A percentile compares a stretch with the other conserved stretches of the same genome.
Evolutionary conservation across 2,113 vertebrate species (phyloP).

Genomic region (Hemicordylus capensis): DNA sequence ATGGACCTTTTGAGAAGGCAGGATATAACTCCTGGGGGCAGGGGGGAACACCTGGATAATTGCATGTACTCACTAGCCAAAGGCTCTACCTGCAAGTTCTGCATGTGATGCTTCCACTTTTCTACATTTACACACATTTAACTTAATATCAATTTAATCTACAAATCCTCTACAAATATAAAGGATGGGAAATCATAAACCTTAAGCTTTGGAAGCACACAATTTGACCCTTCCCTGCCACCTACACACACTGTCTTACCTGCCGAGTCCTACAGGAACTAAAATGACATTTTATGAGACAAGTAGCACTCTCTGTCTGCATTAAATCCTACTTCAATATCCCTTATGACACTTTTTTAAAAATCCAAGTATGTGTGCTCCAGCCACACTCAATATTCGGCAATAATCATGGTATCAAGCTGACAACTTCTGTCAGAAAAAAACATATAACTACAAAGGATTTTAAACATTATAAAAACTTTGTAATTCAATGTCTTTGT

Average conservation of each 20-base stretch:
- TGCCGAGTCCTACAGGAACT: neutral
- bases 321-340: neutral
- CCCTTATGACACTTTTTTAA: neutral
- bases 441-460: fast-evolving
- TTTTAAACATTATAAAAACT: neutral
- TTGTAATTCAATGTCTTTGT: fast-evolving
- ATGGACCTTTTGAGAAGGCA: too few relatives aligned
- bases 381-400: neutral
- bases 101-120: too few relatives aligned
- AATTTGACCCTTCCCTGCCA: neutral
- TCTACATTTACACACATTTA: too few relatives aligned
- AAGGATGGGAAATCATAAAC: neutral
- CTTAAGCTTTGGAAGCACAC: neutral
- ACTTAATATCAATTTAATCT: too few relatives aligned
- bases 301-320: neutral
- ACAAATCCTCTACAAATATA: too few relatives aligned
- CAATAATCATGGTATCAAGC: neutral
- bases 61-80: too few relatives aligned
- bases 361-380: neutral
- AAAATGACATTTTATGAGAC: neutral
- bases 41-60: too few relatives aligned
- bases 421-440: neutral
- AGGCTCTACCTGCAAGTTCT: too few relatives aligned
- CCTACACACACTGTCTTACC: neutral
- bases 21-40: too few relatives aligned